A percentile compares a stretch with the other conserved stretches of the same genome.
Conservation (phyloP, 2,113 vertebrate genomes). For the Triplophysa dalaica region DNA sequence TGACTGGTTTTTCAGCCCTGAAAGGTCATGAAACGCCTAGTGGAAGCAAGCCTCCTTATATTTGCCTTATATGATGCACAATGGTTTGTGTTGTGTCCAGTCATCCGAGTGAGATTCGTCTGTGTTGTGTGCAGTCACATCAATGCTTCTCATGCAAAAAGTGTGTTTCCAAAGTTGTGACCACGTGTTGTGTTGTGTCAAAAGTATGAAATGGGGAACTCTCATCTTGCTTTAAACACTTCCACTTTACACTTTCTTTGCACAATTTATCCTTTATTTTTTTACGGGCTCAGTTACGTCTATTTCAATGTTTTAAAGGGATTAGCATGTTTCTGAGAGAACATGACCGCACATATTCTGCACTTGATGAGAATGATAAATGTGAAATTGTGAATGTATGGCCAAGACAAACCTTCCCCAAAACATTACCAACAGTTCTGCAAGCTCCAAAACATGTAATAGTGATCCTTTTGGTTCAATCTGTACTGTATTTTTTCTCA, state of each 20-base stretch:
- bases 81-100: slow-evolving; percentile 82
- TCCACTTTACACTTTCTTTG: slow-evolving; percentile 2
- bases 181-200: slow-evolving; percentile 53
- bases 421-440: neutral
- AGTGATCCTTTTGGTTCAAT: neutral
- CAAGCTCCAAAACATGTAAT: neutral
- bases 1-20: slow-evolving; percentile 45
- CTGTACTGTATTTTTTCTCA: slow-evolving; percentile 33
- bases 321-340: neutral
- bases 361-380: slow-evolving; percentile 15
- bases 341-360: neutral
- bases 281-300: neutral
- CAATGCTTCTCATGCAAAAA: slow-evolving; percentile 58
- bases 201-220: neutral
- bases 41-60: slow-evolving; percentile 84
- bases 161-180: slow-evolving; percentile 49
- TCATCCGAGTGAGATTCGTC: slow-evolving; percentile 72
- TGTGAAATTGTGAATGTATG: slow-evolving; percentile 26
- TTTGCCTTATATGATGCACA: slow-evolving; percentile 95
- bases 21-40: slow-evolving; percentile 82
- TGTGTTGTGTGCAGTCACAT: slow-evolving; percentile 72
- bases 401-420: slow-evolving; percentile 16
- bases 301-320: too few species aligned
- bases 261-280: neutral
- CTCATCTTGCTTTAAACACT: neutral